A percentile compares a stretch with the other conserved stretches of the same genome.
phyloP scores from a whole-genome alignment of 2,888 invertebrate genomes.

The Choreutis nemorana region DNA sequence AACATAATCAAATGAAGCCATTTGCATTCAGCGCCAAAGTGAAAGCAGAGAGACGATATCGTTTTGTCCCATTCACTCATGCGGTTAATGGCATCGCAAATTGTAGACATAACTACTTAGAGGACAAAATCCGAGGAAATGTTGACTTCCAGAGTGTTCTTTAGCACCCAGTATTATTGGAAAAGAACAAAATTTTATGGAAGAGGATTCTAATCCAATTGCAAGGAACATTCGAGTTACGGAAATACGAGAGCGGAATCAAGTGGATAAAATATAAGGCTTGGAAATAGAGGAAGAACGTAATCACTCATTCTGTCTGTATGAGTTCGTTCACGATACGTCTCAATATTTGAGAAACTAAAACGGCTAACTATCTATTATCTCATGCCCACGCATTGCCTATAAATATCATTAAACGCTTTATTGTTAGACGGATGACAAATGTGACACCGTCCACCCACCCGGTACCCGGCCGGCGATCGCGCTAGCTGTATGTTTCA shows the following conservation, averaged over 20 bases:
- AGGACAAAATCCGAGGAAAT: conserved; percentile 31
- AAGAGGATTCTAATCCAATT: conserved; percentile 17
- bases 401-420: conserved; percentile 53
- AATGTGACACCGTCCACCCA: conserved; percentile 49
- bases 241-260: no score
- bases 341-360: not conserved
- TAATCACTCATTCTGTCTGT: not conserved
- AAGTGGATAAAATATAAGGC: no score
- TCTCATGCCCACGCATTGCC: conserved; percentile 37
- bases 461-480: conserved; percentile 17
- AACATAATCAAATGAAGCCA: conserved; percentile 61
- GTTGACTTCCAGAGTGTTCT: conserved; percentile 32
- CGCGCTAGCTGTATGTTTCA: no score
- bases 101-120: conserved; percentile 40
- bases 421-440: conserved; percentile 56
- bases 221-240: not conserved
- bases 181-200: conserved; percentile 52
- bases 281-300: no score
- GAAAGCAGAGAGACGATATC: conserved; percentile 27
- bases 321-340: not conserved
- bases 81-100: conserved; percentile 52
- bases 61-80: conserved; percentile 37
- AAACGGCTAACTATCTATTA: conserved; percentile 36
- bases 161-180: conserved; percentile 16
- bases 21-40: conserved; percentile 53